Conservation (phyloP, 2,797 vertebrate species). For the Glossophaga mutica region DNA sequence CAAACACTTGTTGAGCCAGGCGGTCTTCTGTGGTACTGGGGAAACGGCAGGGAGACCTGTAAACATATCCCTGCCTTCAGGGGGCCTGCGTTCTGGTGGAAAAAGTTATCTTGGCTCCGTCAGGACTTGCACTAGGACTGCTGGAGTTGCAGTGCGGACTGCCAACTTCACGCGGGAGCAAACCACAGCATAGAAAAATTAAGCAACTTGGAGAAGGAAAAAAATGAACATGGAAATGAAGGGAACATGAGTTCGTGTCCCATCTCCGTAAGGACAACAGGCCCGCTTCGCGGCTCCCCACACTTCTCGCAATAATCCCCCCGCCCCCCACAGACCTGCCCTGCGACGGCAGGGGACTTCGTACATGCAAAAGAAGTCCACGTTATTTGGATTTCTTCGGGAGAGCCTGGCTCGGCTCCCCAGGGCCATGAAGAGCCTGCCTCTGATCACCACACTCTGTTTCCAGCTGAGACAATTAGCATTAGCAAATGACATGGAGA, state of each 20-base stretch:
- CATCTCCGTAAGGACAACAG: not conserved
- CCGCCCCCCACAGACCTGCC: not conserved
- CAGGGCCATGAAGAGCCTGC: not conserved
- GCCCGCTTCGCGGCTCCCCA: not conserved
- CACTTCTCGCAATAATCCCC: not conserved
- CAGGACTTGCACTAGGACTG: not conserved
- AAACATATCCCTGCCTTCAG: not conserved
- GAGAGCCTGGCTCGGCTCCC: not conserved
- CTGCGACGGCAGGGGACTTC: not conserved
- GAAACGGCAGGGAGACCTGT: not conserved
- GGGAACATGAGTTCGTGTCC: not conserved
- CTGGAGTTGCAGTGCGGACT: not conserved
- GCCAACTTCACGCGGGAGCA: no score
- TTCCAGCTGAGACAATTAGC: constrained; percentile 38
- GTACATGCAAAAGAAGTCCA: not conserved
- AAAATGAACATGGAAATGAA: not conserved
- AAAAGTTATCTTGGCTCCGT: not conserved
- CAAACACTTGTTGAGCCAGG: not conserved
- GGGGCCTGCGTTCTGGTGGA: not conserved
- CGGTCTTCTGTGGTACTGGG: not conserved
- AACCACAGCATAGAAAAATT: not conserved
- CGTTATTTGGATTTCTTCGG: not conserved
- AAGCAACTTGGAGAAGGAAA: not conserved
- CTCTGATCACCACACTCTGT: not conserved
- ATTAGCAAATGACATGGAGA: constrained; percentile 24